These are phyloP conservation scores for Pangasius sanitwongsei DNA, from an alignment of 2,797 vertebrate species.

Conservation along the genomic window DNA sequence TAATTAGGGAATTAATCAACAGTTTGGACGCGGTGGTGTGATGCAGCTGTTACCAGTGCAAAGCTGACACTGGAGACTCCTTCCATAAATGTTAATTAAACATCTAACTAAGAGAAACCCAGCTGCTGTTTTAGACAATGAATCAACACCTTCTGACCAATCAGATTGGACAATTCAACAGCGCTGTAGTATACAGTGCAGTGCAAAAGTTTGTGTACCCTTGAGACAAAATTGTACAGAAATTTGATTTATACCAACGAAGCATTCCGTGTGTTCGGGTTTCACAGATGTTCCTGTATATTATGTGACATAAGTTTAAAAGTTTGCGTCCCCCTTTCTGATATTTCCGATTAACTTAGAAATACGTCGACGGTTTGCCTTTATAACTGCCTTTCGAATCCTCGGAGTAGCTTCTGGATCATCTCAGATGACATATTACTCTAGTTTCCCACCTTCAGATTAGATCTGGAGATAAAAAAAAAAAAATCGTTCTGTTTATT, in stretches of 20 bases:
- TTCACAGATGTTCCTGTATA: not conserved
- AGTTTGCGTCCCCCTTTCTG: not conserved
- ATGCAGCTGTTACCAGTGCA: not conserved
- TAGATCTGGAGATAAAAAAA: not conserved
- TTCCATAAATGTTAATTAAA: not conserved
- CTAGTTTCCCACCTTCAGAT: too few relatives aligned
- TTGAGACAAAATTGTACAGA: not conserved
- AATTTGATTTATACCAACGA: not conserved
- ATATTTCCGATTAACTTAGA: too few relatives aligned
- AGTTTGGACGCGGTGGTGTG: not conserved
- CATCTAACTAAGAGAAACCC: not conserved
- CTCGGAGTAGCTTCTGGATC: too few relatives aligned
- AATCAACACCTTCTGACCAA: not conserved
- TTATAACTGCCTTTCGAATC: not conserved
- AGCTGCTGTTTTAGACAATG: not conserved
- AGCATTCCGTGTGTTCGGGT: not conserved
- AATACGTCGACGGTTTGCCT: not conserved
- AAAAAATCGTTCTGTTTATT: too few relatives aligned
- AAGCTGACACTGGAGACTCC: not conserved
- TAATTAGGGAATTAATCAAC: not conserved
- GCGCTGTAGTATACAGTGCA: not conserved
- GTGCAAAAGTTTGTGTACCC: not conserved
- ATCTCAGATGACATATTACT: too few relatives aligned
- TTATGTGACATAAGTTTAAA: not conserved
- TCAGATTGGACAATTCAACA: not conserved